These are phyloP conservation scores for Trachythela sp. DNA, from an alignment of 64 coral and sea anemone genomes.

Conservation along the genomic window DNA sequence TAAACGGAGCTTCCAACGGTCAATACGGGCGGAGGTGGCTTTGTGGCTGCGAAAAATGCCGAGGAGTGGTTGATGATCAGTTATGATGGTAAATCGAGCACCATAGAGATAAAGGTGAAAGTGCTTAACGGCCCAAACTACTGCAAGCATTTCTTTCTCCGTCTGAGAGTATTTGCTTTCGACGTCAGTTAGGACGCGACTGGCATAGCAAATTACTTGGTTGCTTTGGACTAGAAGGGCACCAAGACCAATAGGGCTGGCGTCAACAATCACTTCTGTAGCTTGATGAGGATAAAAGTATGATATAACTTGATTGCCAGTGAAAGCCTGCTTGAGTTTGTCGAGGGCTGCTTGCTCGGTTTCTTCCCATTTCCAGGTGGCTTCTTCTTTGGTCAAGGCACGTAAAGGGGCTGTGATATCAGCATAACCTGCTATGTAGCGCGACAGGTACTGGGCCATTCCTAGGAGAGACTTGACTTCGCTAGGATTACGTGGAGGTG, in stretches of 20 bases:
- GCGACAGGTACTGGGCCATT: background rate
- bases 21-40: background rate
- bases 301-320: background rate
- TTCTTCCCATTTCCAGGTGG: background rate
- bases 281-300: constrained; percentile 10
- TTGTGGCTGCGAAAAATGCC: constrained; percentile 11
- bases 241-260: background rate
- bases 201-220: background rate
- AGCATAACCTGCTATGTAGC: background rate
- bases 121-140: background rate
- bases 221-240: background rate
- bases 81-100: background rate
- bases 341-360: background rate
- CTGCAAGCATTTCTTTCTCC: constrained; percentile 13
- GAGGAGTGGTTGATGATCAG: constrained; percentile 7
- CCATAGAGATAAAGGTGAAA: constrained; percentile 31
- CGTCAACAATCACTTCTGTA: constrained; percentile 10
- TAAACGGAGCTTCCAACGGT: background rate
- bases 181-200: background rate
- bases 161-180: constrained; percentile 28
- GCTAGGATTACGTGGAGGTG: background rate
- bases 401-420: background rate
- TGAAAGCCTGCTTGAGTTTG: background rate
- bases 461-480: constrained; percentile 40
- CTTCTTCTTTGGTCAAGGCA: background rate